Base-by-base conservation (phyloP, 2,888 invertebrate genomes). In the Drosophila maculinotata region DNA sequence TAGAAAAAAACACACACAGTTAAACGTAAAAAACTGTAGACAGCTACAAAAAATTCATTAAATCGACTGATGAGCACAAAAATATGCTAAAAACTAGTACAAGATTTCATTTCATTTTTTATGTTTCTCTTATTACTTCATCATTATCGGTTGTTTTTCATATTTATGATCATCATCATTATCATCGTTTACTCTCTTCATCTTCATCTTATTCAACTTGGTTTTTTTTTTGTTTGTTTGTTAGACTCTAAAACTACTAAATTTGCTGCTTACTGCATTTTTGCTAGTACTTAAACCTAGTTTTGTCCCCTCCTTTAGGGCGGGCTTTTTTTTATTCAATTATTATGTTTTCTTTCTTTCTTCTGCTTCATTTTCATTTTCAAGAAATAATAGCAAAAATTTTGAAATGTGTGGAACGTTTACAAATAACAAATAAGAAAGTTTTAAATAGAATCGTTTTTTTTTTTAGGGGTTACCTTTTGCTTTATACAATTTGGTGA, bases 21-120 rank as follows among this genome's bases (percentile, higher is more conserved):
- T 80, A 56, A 80, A 86, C 78, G 67, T 74, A 81, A 83, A 79
- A 83, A 78, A 72, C 75, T 86, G 78, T 81, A 83, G 81, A 79
- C 84, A 86, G 76, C 81, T 86, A 81, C 76, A 84, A 84, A 84
- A 83, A 72, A 76, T 70, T 80, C 68, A 71, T 78, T 83, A 76
- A 78, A 74, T 70, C 76, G 80, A 78, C 83, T 80, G 83, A 85
- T 82, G 86, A 84, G 83, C 84, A 86, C 83, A 83, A 84, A 76
- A 83, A 82, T 73, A 83, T 83, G 82, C 85, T 76, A 85, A 79
- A 85, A 83, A 77, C 75, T 86, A 86, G 63, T 72, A 81, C 67
- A 74, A 84, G 69, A 69, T 58, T 74, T 60, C 8, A 26, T 53
- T 38, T 66, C 36, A 6, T 54, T 15, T 49, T 41, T 20, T 52